A percentile compares a stretch with the other conserved stretches of the same genome.
Evolutionary conservation across 2,797 vertebrate genomes (phyloP).

Genomic region (Anguilla megastoma): DNA sequence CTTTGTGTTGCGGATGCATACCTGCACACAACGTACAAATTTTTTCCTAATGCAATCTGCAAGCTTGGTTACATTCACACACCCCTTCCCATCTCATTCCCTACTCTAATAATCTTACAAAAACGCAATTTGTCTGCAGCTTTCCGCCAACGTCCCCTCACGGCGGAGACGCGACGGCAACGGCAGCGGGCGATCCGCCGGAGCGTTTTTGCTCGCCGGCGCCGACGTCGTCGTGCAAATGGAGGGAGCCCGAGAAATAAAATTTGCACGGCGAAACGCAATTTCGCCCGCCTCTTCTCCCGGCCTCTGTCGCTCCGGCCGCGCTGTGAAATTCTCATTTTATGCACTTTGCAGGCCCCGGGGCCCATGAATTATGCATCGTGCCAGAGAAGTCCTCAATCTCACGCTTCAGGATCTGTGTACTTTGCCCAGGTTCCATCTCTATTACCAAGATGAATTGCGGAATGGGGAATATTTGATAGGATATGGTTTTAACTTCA

Average conservation of each 20-base stretch:
- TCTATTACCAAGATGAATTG: slow-evolving; percentile 99
- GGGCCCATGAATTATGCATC: slow-evolving; percentile 99
- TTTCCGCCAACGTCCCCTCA: not conserved
- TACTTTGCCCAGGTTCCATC: slow-evolving; percentile 96
- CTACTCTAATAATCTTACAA: slow-evolving; percentile 8
- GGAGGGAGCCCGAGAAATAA: slow-evolving; percentile 72
- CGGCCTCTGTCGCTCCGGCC: slow-evolving; percentile 77
- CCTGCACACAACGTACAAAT: slow-evolving; percentile 22
- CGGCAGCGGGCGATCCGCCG: not conserved
- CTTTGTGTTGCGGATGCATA: not conserved
- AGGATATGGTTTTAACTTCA: slow-evolving; percentile 89
- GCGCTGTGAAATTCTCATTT: slow-evolving; percentile 99
- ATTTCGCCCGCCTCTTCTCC: slow-evolving; percentile 80
- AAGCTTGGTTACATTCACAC: slow-evolving; percentile 9
- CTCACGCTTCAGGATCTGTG: slow-evolving; percentile 97
- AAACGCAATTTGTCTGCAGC: slow-evolving; percentile 28
- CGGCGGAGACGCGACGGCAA: not conserved
- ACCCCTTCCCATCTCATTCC: not conserved
- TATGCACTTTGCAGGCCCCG: slow-evolving; percentile 96
- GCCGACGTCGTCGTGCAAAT: slow-evolving; percentile 15
- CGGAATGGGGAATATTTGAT: slow-evolving; percentile 88
- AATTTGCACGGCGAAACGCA: slow-evolving; percentile 76
- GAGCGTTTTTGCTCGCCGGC: slow-evolving; percentile 20
- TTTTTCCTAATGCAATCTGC: slow-evolving; percentile 21
- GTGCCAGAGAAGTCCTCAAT: slow-evolving; percentile 87